Conservation (phyloP, 2,797 vertebrate species). For the Phalloptychus januarius region DNA sequence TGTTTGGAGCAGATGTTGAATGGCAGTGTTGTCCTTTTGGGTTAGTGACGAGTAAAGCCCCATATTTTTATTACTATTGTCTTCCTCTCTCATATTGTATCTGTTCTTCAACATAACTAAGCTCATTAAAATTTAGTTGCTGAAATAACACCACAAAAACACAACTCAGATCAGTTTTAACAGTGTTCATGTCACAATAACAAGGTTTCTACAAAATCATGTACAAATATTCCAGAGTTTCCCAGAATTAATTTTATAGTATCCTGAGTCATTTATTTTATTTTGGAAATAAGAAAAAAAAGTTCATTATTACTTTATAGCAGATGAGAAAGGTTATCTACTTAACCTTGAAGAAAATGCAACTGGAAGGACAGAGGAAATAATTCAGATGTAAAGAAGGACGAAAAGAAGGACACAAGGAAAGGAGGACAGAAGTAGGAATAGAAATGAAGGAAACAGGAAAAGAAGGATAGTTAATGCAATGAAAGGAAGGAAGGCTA, state of each 20-base stretch:
- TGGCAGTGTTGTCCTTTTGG: neutral
- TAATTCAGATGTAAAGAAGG: neutral
- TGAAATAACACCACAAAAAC: neutral
- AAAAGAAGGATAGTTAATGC: too few species aligned
- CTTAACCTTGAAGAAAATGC: neutral
- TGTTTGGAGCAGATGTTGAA: neutral
- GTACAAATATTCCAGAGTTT: neutral
- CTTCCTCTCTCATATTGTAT: neutral
- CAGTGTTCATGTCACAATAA: neutral
- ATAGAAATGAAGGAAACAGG: too few species aligned
- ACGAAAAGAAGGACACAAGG: neutral
- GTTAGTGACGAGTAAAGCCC: neutral
- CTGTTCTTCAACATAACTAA: neutral
- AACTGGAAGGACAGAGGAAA: neutral
- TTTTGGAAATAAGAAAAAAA: too few species aligned
- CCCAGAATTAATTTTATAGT: neutral
- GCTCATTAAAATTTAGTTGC: neutral
- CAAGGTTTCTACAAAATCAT: neutral
- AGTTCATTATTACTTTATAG: neutral
- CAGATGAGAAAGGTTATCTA: neutral
- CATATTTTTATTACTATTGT: neutral
- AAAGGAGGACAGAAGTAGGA: neutral
- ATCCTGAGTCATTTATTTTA: neutral
- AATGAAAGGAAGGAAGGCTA: neutral
- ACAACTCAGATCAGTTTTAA: neutral